phyloP scores from a whole-genome alignment of 1,140 invertebrate species.

The Matsumurasca onukii region DNA sequence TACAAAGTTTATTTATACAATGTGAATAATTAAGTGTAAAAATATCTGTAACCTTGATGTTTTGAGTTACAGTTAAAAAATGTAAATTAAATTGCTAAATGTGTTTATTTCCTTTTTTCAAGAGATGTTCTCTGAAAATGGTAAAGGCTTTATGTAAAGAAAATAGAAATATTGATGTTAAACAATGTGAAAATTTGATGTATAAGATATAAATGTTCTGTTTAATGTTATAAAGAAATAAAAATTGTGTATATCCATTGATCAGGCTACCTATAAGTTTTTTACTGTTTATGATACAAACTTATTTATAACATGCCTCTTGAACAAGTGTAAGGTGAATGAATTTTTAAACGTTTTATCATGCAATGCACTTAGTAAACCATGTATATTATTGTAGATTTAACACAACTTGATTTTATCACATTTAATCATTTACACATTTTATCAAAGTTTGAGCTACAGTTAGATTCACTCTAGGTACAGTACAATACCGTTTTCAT shows the following conservation, averaged over 20 bases:
- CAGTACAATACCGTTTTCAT: neutral
- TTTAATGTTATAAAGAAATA: neutral
- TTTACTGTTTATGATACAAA: neutral
- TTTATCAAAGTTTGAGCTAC: neutral
- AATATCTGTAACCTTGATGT: neutral
- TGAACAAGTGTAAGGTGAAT: neutral
- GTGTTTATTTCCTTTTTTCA: neutral
- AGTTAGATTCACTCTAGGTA: neutral
- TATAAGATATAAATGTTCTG: neutral
- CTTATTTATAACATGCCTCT: neutral
- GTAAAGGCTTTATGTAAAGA: constrained; percentile 11
- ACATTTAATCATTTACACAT: neutral
- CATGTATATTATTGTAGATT: too few species aligned
- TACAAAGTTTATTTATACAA: neutral
- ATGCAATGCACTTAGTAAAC: too few species aligned
- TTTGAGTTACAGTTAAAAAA: neutral
- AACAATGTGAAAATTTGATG: neutral
- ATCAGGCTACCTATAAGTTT: neutral
- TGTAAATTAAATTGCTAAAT: neutral
- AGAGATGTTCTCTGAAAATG: neutral
- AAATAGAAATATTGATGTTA: neutral
- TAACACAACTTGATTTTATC: too few species aligned
- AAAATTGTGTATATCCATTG: neutral
- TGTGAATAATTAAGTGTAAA: neutral
- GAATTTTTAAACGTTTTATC: too few species aligned